phyloP scores from a whole-genome alignment of 2,888 invertebrate genomes.

The Napeogenes inachia region DNA sequence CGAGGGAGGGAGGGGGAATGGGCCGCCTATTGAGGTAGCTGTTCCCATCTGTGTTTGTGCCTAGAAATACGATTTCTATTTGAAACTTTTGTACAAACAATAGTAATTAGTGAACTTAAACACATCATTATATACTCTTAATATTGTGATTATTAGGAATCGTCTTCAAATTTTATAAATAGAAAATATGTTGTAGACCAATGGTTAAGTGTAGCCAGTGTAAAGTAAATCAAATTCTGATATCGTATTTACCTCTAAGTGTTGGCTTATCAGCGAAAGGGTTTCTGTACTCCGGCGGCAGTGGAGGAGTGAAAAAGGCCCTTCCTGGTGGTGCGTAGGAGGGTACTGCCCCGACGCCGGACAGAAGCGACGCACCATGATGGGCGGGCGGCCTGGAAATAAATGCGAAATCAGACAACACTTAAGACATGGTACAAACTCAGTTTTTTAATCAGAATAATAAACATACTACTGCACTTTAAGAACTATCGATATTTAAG shows the following conservation, averaged over 20 bases:
- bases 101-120: not conserved
- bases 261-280: constrained; percentile 94
- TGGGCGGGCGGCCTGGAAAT: constrained; percentile 70
- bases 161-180: not conserved
- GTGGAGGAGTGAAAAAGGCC: constrained; percentile 87
- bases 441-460: too few relatives aligned
- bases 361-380: constrained; percentile 77
- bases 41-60: constrained; percentile 79
- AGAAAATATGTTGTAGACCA: not conserved
- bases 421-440: too few relatives aligned
- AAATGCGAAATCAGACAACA: constrained; percentile 4
- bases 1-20: constrained; percentile 89
- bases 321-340: constrained; percentile 90
- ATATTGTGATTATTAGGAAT: not conserved
- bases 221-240: constrained; percentile 1
- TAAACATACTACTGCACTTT: too few relatives aligned
- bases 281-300: constrained; percentile 89
- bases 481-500: too few relatives aligned
- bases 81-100: not conserved
- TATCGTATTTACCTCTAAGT: constrained; percentile 77
- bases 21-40: constrained; percentile 85
- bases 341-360: constrained; percentile 84
- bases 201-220: not conserved
- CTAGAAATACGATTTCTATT: constrained; percentile 42
- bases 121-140: not conserved